These are phyloP conservation scores for Drosophila parvula DNA, from an alignment of 1,140 invertebrate species.

Conservation along the genomic window DNA sequence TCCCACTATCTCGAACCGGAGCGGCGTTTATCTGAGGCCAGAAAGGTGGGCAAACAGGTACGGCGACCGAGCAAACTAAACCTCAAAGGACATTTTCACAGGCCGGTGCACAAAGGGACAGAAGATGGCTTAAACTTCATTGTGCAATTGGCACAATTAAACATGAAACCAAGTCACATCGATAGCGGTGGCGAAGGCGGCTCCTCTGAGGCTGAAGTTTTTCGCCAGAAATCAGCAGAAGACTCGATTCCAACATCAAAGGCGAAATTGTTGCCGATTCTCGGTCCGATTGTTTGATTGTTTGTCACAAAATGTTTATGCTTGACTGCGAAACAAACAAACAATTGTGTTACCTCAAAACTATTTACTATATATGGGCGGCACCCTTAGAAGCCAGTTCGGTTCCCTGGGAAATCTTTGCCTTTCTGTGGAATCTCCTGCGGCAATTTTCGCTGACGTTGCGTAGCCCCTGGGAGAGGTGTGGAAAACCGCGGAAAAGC, in stretches of 20 bases:
- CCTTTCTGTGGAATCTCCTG: slow-evolving; percentile 20
- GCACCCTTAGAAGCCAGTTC: slow-evolving; percentile 24
- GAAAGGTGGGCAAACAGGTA: slow-evolving; percentile 51
- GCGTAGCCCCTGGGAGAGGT: slow-evolving; percentile 16
- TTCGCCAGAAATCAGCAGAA: slow-evolving; percentile 44
- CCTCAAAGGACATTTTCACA: slow-evolving; percentile 79
- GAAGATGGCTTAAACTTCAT: slow-evolving; percentile 49
- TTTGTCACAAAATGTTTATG: slow-evolving; percentile 80
- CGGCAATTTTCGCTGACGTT: slow-evolving; percentile 16
- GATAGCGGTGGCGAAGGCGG: slow-evolving; percentile 9
- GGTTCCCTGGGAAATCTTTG: slow-evolving; percentile 22
- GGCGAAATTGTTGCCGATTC: slow-evolving; percentile 34
- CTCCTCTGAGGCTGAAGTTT: slow-evolving; percentile 44
- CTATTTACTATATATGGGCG: slow-evolving; percentile 31
- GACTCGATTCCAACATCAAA: slow-evolving; percentile 48
- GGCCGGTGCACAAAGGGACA: slow-evolving; percentile 63
- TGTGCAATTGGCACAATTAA: slow-evolving; percentile 81
- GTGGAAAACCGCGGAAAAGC: slow-evolving; percentile 43
- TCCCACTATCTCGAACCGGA: slow-evolving; percentile 35
- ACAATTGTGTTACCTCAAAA: slow-evolving; percentile 55
- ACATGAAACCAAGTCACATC: slow-evolving; percentile 52
- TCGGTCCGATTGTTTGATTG: slow-evolving; percentile 72
- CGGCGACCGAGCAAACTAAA: slow-evolving; percentile 30
- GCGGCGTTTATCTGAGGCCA: slow-evolving; percentile 61
- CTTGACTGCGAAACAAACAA: slow-evolving; percentile 77